Evolutionary conservation across 2,113 vertebrate species (phyloP).

Genomic region (Trichomycterus rosablanca): DNA sequence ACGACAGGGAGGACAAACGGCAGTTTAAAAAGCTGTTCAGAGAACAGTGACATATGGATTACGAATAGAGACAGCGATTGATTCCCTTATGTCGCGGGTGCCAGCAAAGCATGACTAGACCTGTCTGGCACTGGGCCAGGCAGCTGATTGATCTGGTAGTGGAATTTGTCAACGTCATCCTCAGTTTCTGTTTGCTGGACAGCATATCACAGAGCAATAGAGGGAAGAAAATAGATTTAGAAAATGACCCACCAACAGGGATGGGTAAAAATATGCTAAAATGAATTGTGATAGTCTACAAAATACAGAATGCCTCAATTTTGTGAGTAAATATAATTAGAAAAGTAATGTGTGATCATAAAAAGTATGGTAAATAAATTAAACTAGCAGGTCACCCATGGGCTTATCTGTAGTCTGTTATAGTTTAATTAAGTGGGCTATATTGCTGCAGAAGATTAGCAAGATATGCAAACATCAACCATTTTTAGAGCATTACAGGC

Average conservation of each 20-base stretch:
- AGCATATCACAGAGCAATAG: conserved; percentile 8
- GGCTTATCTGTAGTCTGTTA: too few relatives aligned
- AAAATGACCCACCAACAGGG: conserved; percentile 6
- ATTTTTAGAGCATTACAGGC: too few relatives aligned
- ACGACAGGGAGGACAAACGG: conserved; percentile 37
- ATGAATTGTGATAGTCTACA: too few relatives aligned
- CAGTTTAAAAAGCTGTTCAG: conserved; percentile 42
- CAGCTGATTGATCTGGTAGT: conserved; percentile 30
- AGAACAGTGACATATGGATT: conserved; percentile 48
- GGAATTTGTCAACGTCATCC: conserved; percentile 48
- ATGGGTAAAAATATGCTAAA: too few relatives aligned
- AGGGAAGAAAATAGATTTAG: background rate
- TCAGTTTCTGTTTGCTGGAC: conserved; percentile 30
- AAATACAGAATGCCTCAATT: too few relatives aligned
- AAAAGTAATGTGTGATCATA: too few relatives aligned
- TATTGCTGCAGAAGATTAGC: too few relatives aligned
- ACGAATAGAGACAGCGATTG: conserved; percentile 51
- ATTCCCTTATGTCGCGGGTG: conserved; percentile 34
- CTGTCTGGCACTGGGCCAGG: conserved; percentile 32
- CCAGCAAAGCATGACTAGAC: conserved; percentile 40
- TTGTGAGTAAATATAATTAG: too few relatives aligned
- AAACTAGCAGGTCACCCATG: too few relatives aligned
- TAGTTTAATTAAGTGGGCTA: too few relatives aligned
- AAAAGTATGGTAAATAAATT: too few relatives aligned
- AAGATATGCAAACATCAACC: too few relatives aligned